Evolutionary conservation across 2,113 vertebrate species (phyloP).

Genomic region (Neotoma lepida): DNA sequence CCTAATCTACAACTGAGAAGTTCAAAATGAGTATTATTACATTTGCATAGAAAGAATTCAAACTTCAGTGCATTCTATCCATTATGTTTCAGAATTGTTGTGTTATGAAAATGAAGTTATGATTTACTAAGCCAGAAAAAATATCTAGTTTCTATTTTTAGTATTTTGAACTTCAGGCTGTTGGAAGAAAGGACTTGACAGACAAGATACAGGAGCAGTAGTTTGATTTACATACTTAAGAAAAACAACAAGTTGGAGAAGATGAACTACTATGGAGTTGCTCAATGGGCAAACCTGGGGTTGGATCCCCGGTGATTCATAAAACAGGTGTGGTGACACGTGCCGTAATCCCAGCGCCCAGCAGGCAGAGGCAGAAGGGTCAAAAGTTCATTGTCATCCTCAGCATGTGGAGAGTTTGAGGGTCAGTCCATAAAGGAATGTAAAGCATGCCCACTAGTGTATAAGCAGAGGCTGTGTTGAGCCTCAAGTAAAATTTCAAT

Average conservation of each 20-base stretch:
- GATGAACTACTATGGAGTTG: neutral
- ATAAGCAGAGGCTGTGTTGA: neutral
- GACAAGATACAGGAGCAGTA: neutral
- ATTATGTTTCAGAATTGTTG: neutral
- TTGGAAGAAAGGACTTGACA: conserved; percentile 28
- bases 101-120: conserved; percentile 30
- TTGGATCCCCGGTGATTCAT: too few relatives aligned
- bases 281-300: neutral
- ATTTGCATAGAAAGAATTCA: conserved; percentile 7
- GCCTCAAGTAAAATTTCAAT: neutral
- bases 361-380: neutral
- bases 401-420: neutral
- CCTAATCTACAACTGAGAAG: neutral
- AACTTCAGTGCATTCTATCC: conserved; percentile 5
- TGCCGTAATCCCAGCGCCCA: too few relatives aligned
- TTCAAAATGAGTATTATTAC: neutral
- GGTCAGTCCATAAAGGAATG: neutral
- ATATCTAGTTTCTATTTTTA: conserved; percentile 26
- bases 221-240: neutral
- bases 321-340: neutral
- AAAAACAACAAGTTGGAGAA: neutral
- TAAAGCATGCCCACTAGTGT: neutral
- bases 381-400: neutral
- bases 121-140: conserved; percentile 46
- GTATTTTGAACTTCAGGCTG: conserved; percentile 46